A percentile compares a stretch with the other conserved stretches of the same genome.
Conservation (phyloP, 1,140 invertebrate species). For the Hesperophylax magnus region DNA sequence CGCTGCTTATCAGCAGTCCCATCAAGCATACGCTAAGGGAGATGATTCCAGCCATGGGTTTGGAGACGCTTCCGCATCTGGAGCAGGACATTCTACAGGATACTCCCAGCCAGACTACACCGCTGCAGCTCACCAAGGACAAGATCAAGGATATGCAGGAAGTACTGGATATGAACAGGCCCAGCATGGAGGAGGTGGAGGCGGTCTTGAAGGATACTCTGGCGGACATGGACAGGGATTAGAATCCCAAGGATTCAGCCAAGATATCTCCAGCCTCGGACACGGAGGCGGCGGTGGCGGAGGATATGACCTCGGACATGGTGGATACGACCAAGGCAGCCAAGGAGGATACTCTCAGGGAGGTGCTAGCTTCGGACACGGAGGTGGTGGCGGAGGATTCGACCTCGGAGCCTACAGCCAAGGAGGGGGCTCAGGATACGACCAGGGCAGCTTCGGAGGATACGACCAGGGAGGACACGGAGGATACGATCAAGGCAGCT, state of each 20-base stretch:
- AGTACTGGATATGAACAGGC: background rate
- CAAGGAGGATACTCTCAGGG: too few relatives aligned
- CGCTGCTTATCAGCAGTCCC: slow-evolving; percentile 28
- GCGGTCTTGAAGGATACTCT: background rate
- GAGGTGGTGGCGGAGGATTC: slow-evolving; percentile 59
- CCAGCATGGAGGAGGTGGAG: slow-evolving; percentile 2
- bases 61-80: background rate
- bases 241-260: background rate
- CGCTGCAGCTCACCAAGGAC: background rate
- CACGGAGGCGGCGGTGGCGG: slow-evolving; percentile 15
- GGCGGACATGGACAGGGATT: background rate
- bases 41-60: slow-evolving; percentile 23
- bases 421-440: slow-evolving; percentile 59
- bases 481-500: slow-evolving; percentile 28
- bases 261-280: background rate
- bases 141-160: slow-evolving; percentile 18
- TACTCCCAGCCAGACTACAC: slow-evolving; percentile 6
- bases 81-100: background rate
- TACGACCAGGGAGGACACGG: slow-evolving; percentile 54
- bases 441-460: slow-evolving; percentile 59
- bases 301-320: slow-evolving; percentile 45
- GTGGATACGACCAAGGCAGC: slow-evolving; percentile 36
- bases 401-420: slow-evolving; percentile 50
- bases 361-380: slow-evolving; percentile 50
- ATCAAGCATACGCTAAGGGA: slow-evolving; percentile 39